These are phyloP conservation scores for Manis pentadactyla DNA, from an alignment of 2,797 vertebrate species.

Conservation along the genomic window DNA sequence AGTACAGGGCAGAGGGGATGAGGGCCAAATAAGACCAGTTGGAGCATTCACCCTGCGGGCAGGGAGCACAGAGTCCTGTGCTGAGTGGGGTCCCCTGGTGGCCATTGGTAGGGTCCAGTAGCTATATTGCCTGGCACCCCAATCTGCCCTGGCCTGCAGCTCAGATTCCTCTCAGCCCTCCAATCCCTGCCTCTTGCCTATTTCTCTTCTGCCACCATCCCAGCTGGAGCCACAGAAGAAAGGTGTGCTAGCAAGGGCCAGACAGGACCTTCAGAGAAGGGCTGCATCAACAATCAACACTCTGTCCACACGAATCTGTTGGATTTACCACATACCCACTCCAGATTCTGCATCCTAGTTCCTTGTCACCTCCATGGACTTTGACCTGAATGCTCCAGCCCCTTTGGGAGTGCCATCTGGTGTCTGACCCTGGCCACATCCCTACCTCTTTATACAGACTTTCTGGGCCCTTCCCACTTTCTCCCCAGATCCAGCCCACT, in stretches of 20 bases:
- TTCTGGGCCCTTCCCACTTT: not conserved
- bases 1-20: no score
- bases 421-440: not conserved
- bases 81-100: not conserved
- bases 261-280: not conserved
- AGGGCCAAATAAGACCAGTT: accelerated
- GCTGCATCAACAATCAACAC: not conserved
- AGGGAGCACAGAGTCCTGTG: not conserved
- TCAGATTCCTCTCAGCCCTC: not conserved
- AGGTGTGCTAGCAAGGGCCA: not conserved
- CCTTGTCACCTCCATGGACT: not conserved
- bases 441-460: not conserved
- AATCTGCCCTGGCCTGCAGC: not conserved
- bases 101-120: not conserved
- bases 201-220: not conserved
- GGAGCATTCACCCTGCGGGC: not conserved
- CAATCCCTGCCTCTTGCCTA: not conserved
- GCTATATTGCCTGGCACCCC: not conserved
- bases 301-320: not conserved
- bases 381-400: not conserved
- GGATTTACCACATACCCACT: accelerated
- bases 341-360: not conserved
- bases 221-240: not conserved
- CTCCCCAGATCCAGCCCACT: not conserved
- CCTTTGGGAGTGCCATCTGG: not conserved